A percentile compares a stretch with the other conserved stretches of the same genome.
phyloP scores from a whole-genome alignment of 1,140 invertebrate genomes.

The Aphaenogaster floridana region DNA sequence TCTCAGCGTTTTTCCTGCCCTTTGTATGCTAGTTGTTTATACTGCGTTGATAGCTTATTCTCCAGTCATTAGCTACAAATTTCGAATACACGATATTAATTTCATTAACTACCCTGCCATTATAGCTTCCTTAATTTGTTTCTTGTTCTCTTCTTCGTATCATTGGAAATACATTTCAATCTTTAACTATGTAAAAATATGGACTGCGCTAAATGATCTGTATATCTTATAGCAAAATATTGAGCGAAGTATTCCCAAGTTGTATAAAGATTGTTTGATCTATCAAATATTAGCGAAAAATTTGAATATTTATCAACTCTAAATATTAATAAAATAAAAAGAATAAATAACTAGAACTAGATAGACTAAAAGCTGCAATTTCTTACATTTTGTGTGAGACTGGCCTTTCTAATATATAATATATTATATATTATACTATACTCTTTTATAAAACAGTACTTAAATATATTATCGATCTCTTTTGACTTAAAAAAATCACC shows the following conservation, averaged over 20 bases:
- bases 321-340: constrained; percentile 21
- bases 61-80: constrained; percentile 35
- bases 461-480: not conserved
- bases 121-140: constrained; percentile 15
- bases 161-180: constrained; percentile 12
- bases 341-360: constrained; percentile 3
- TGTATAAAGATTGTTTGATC: not conserved
- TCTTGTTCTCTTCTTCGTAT: not conserved
- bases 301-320: not conserved
- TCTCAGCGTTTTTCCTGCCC: not conserved
- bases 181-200: constrained; percentile 43
- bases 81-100: constrained; percentile 47
- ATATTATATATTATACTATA: not conserved
- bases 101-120: constrained; percentile 33
- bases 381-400: not conserved
- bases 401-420: not conserved
- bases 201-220: constrained; percentile 12
- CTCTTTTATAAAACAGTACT: not conserved
- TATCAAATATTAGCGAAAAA: not conserved
- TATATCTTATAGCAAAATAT: constrained; percentile 4
- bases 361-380: not conserved
- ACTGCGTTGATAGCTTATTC: constrained; percentile 1
- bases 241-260: not conserved
- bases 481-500: constrained; percentile 5
- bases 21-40: constrained; percentile 20